phyloP scores from a whole-genome alignment of 1,140 invertebrate genomes.

The Drosophila ercepeae region DNA sequence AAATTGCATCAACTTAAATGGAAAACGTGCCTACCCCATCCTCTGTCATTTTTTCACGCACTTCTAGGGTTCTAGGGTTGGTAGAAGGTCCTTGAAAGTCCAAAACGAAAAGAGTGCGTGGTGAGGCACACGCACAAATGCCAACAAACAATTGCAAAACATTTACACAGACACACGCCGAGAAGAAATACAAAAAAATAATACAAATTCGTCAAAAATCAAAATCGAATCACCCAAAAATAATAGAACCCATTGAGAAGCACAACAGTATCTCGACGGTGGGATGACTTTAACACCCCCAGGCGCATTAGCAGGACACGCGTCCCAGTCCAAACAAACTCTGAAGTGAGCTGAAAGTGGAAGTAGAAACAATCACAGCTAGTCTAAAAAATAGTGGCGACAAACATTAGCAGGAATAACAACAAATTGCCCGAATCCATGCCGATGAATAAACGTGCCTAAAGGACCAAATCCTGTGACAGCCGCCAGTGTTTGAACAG shows the following conservation, averaged over 20 bases:
- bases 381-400: constrained; percentile 64
- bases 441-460: constrained; percentile 33
- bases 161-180: constrained; percentile 72
- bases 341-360: constrained; percentile 8
- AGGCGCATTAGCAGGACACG: constrained; percentile 71
- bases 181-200: constrained; percentile 40
- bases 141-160: constrained; percentile 80
- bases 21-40: constrained; percentile 51
- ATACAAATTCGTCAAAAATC: constrained; percentile 75
- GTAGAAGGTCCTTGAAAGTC: constrained; percentile 27
- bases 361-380: constrained; percentile 70
- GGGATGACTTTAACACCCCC: constrained; percentile 74
- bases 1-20: constrained; percentile 69
- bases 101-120: constrained; percentile 38
- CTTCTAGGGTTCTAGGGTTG: constrained; percentile 40
- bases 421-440: constrained; percentile 76
- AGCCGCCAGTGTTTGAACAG: constrained; percentile 66
- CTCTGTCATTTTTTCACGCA: constrained; percentile 7
- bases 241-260: constrained; percentile 34
- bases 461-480: constrained; percentile 43
- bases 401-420: constrained; percentile 56
- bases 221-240: constrained; percentile 75
- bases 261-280: background rate
- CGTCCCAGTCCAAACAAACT: constrained; percentile 49
- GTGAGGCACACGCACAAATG: constrained; percentile 72